Base-by-base conservation (phyloP, 2,888 invertebrate genomes). In the Pseudococcus longispinus region DNA sequence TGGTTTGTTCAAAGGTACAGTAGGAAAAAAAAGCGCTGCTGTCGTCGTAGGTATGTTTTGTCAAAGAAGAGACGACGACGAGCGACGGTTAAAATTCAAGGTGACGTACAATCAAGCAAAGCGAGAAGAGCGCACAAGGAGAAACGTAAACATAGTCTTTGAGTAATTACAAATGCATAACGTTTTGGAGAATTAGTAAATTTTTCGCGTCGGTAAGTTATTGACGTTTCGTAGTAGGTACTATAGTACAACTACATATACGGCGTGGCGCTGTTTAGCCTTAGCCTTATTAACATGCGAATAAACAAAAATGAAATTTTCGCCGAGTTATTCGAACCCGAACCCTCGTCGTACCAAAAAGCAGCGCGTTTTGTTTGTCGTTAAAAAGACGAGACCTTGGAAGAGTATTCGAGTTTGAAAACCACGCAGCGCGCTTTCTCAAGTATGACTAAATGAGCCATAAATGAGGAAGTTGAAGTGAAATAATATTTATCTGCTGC, bases 131-230 rank as follows among this genome's bases (percentile, higher is more conserved):
- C 26, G 65, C 65, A 26, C 65, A 65, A 65, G 65, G 65, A 65
- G 65, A 65, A 65, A 65, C 65, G 65, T 65, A 65, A 65, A 65
- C 65, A 65, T 65, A 26, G 65, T 65, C 65, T 65, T 65, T 65
- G 65, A 65, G 65, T 65, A 65, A 65, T 65, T 65, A 65, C 65
- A 65, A 65, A 65, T 65, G 65, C 65, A 65, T 65, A 65, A 65
- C 26, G 65, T 65, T 65, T 23, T 26, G 65, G 65, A 65, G 65
- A 65, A 65, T 65, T 65, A 26, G 65, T 65, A 65, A 26, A 65
- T 65, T 65, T 65, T 65, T 65, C 65, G 65, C 65, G 65, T 65
- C 65, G 65, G 65, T 65, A 65, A 65, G 23, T 65, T 65, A 65
- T 65, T 65, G 65, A 65, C 65, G 65, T 65, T 65, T 26, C 65